These are phyloP conservation scores for Dryocosmus kuriphilus DNA, from an alignment of 2,888 invertebrate species.

Conservation along the genomic window DNA sequence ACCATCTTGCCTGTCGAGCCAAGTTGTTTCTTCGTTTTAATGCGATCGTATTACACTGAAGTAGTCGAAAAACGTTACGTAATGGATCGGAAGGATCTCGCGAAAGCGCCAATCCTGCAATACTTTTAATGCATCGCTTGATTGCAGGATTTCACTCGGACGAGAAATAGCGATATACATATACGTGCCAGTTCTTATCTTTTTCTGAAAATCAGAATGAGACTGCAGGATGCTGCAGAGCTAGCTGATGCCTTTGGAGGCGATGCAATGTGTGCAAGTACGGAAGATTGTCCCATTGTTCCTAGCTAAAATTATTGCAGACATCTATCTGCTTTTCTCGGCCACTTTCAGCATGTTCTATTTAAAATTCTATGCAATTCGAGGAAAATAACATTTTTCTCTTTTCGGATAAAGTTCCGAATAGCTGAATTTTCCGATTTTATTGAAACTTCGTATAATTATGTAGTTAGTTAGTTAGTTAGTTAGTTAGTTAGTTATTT, in stretches of 20 bases:
- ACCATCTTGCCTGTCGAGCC: neutral
- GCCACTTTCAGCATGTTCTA: constrained; percentile 3
- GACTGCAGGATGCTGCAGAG: constrained; percentile 4
- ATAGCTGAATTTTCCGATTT: no score
- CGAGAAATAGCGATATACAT: neutral
- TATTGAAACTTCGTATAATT: no score
- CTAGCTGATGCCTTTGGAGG: constrained; percentile 20
- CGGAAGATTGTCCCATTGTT: constrained; percentile 31
- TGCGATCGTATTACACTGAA: constrained; percentile 9
- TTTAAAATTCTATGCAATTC: neutral
- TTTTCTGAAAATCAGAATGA: constrained; percentile 21
- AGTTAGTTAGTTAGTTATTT: no score
- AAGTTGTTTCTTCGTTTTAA: constrained; percentile 8
- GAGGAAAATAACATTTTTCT: neutral
- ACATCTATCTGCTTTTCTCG: constrained; percentile 11
- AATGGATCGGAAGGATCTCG: constrained; percentile 8
- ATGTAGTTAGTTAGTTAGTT: no score
- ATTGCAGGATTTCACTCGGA: constrained; percentile 4
- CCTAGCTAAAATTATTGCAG: constrained; percentile 14
- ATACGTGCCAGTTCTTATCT: constrained; percentile 2
- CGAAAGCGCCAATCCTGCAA: constrained; percentile 20
- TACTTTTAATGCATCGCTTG: constrained; percentile 28
- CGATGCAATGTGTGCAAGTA: constrained; percentile 17
- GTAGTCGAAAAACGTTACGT: constrained; percentile 9
- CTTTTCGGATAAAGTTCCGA: no score